A percentile compares a stretch with the other conserved stretches of the same genome.
phyloP scores from a whole-genome alignment of 2,113 vertebrate genomes.

The Rostratula benghalensis region DNA sequence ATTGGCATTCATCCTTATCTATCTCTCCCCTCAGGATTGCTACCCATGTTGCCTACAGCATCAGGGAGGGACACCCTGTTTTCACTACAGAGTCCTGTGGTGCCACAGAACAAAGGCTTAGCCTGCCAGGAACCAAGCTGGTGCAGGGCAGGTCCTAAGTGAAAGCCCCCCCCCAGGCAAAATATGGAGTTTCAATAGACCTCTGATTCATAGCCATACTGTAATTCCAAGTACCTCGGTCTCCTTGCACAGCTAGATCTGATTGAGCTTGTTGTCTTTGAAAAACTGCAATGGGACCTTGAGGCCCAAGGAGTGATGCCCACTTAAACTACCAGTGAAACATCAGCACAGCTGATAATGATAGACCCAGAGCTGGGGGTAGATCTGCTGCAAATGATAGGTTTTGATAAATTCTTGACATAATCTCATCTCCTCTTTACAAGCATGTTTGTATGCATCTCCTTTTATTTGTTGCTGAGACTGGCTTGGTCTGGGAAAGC shows the following conservation, averaged over 20 bases:
- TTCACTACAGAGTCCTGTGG: not conserved
- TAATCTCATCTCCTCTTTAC: not conserved
- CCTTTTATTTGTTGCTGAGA: not conserved
- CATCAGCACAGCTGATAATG: not conserved
- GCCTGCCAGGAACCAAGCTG: rapidly evolving
- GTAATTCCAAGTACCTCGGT: not conserved
- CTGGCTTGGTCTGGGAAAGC: not conserved
- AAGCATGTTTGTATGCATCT: rapidly evolving
- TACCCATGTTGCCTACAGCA: not conserved
- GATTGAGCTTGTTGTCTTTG: not conserved
- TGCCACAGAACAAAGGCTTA: not conserved
- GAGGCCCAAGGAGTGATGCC: not conserved
- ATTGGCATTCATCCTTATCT: not conserved
- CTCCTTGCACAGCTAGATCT: not conserved
- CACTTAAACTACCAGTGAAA: not conserved
- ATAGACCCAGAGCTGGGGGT: not conserved
- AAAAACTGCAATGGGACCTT: not conserved
- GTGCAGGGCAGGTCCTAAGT: not conserved
- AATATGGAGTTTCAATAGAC: rapidly evolving
- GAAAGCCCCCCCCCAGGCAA: not conserved
- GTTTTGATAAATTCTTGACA: not conserved
- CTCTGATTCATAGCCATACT: not conserved
- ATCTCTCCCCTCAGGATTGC: not conserved
- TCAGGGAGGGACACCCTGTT: not conserved
- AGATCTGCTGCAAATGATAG: not conserved